Percentiles rank a stretch among this genome's conserved stretches.
Conservation (phyloP, 2,888 invertebrate genomes). For the Lacanobia wlatinum region DNA sequence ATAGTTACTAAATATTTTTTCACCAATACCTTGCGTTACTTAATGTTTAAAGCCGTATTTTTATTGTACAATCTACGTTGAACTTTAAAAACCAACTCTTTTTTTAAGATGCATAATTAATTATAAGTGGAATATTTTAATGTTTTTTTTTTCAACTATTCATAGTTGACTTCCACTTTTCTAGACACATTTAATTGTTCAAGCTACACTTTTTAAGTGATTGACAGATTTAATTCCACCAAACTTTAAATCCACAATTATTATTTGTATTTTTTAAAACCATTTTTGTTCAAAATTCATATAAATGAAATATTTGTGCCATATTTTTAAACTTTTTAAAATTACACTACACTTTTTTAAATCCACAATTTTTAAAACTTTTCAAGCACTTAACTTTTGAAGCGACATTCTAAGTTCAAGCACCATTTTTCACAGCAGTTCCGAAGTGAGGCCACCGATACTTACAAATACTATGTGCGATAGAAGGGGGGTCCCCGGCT, state of each 20-base stretch:
- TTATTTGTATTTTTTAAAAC: no score
- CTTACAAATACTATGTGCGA: slow-evolving; percentile 75
- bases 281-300: not conserved
- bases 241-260: not conserved
- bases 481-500: slow-evolving; percentile 92
- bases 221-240: not conserved
- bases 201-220: not conserved
- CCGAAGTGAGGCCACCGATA: slow-evolving; percentile 51
- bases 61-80: not conserved
- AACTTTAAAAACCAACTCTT: no score
- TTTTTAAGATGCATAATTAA: no score
- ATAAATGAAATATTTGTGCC: not conserved
- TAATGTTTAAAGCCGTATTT: slow-evolving; percentile 5
- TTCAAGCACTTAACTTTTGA: slow-evolving; percentile 7
- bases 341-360: not conserved
- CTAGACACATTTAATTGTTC: not conserved
- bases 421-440: slow-evolving; percentile 46
- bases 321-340: not conserved
- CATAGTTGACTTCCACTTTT: not conserved
- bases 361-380: not conserved
- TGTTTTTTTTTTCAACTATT: no score
- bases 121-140: no score
- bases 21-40: not conserved
- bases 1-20: not conserved
- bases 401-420: slow-evolving; percentile 28